Percentiles rank a stretch among this genome's conserved stretches.
Evolutionary conservation across 2,113 vertebrate genomes (phyloP).

Genomic region (Girardinichthys multiradiatus): DNA sequence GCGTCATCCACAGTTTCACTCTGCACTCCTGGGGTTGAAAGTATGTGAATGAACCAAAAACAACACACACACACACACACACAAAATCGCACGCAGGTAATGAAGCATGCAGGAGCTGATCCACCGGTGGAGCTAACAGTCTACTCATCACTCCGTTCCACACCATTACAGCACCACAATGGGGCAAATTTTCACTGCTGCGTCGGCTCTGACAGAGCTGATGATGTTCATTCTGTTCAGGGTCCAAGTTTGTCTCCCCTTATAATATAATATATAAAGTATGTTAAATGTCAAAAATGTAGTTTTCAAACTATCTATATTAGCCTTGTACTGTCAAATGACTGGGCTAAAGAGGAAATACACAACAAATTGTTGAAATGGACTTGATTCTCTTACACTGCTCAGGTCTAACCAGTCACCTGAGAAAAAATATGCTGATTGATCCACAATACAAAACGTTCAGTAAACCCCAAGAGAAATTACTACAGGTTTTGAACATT

Average conservation of each 20-base stretch:
- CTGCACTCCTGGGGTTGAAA: constrained; percentile 32
- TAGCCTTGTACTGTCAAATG: neutral
- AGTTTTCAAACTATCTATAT: neutral
- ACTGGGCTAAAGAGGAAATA: neutral
- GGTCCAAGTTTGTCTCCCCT: constrained; percentile 3
- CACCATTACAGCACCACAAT: constrained; percentile 73
- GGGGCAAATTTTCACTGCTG: constrained; percentile 36
- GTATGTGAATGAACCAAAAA: constrained; percentile 54
- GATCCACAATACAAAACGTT: neutral
- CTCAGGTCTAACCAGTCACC: neutral
- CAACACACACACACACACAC: constrained; percentile 29
- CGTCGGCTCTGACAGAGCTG: constrained; percentile 28
- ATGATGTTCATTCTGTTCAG: constrained; percentile 28
- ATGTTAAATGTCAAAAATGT: neutral
- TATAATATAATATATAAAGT: neutral
- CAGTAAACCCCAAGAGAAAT: neutral
- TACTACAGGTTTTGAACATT: neutral
- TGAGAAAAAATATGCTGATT: neutral
- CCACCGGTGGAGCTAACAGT: constrained; percentile 54
- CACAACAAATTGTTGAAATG: neutral
- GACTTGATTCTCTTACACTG: neutral
- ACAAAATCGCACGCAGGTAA: constrained; percentile 55
- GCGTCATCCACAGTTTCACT: constrained; percentile 33
- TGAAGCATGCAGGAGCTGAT: constrained; percentile 65
- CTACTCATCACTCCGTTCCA: constrained; percentile 74